Base-by-base conservation (phyloP, 1,140 invertebrate species). In the Trypoxylus dichotomus region DNA sequence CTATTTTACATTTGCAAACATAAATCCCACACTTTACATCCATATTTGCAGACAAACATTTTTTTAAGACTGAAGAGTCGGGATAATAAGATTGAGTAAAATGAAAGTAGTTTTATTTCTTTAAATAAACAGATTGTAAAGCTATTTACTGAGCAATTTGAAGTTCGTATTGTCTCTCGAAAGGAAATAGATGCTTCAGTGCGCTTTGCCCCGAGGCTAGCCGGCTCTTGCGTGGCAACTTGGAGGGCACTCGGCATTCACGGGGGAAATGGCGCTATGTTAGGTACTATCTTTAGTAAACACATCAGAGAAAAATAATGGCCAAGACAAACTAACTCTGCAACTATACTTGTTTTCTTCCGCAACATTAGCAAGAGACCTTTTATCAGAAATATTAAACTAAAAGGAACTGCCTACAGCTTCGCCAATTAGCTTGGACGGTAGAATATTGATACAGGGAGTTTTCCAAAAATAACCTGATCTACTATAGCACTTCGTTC, bases 231-330 rank as follows among this genome's bases (percentile, higher is more conserved):
- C 71, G 71, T 73, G 71, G 71, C 27, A 42, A 76, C 75, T 79
- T 76, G 21, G 78, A 79, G 78, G 75, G 71, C 15, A 76, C 78
- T 79, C 68, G 71, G 74, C 75, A 74, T 79, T 79, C 78, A 76
- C 78, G 27, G 41, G 78, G 78, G 78, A 79, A 79, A 79, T 79
- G 78, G 75, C 75, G 78, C 75, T 76, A 63, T 79, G 77, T 76
- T 63, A 71, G 76, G 32, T 41, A 37, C 76, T 74, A 76, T 42
- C 74, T 77, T 79, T 75, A 75, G 78, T 79, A 79, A 79, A 79
- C 76, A 77, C 76, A 74, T 71, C 76, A 75, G 58, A 54, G 72
- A 76, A 79, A 79, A 79, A 77, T 79, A 79, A 79, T 77, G 76
- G 78, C 72, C 78, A 25, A 25, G 74, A 74, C 27, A 73, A 32